A percentile compares a stretch with the other conserved stretches of the same genome.
phyloP scores from a whole-genome alignment of 2,888 invertebrate species.

The Junonia oenone region DNA sequence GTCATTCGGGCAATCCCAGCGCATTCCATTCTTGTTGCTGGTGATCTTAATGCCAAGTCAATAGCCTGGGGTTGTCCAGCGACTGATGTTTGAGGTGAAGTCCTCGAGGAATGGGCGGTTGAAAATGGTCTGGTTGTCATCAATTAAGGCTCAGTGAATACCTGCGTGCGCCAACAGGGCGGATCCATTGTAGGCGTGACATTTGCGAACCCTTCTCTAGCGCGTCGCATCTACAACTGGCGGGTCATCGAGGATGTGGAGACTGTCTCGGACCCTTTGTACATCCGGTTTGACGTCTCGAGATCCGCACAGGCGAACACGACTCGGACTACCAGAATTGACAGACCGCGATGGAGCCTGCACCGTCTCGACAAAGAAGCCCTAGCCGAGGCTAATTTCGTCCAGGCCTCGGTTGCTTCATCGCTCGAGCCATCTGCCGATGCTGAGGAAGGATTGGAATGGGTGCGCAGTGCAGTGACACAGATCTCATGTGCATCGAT shows the following conservation, averaged over 20 bases:
- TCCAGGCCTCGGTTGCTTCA: too few species aligned
- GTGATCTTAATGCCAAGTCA: conserved; percentile 29
- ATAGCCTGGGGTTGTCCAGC: conserved; percentile 25
- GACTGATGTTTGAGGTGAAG: conserved; percentile 21
- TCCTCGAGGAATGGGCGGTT: conserved; percentile 23
- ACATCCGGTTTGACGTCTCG: too few species aligned
- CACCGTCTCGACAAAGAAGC: too few species aligned
- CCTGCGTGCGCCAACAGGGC: too few species aligned
- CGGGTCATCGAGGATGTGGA: conserved; percentile 18
- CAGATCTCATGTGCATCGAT: conserved; percentile 26
- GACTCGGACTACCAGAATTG: too few species aligned
- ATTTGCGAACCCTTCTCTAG: conserved; percentile 14
- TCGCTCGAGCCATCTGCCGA: too few species aligned
- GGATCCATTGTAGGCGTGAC: conserved; percentile 22
- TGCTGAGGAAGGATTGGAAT: conserved; percentile 16
- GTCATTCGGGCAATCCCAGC: conserved; percentile 11
- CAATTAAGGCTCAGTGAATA: too few species aligned
- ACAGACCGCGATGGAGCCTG: too few species aligned
- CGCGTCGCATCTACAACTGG: conserved; percentile 16
- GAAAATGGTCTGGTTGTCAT: too few species aligned
- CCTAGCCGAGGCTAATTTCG: too few species aligned
- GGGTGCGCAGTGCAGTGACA: conserved; percentile 10
- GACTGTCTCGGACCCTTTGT: too few species aligned
- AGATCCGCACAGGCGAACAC: too few species aligned
- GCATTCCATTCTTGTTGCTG: conserved; percentile 2